Evolutionary conservation across 1,140 invertebrate genomes (phyloP), one percentile per base, ranked within the genome.

Genomic region (Cyclargus thomasi): DNA sequence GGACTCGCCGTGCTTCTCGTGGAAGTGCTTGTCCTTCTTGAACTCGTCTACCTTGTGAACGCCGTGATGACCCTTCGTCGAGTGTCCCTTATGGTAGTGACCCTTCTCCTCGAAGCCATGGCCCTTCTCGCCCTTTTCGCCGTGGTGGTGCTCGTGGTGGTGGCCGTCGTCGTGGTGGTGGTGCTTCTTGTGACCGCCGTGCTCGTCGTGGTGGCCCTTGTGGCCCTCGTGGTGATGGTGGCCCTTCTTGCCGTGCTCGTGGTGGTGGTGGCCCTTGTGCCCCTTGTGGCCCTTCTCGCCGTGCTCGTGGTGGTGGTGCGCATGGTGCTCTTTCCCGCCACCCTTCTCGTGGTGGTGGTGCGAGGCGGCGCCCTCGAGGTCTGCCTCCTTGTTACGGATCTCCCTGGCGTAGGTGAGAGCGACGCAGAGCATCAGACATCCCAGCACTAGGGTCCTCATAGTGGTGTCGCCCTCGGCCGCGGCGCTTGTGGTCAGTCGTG

Each of bases 41-140:
- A 93, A 95, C 76, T 96, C 95, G 76, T 96, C 95, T 82, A 85
- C 39, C 76, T 95, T 95, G 78, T 95, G 94, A 23, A 94, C 93
- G 72, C 94, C 95, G 76, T 95, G 94, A 70, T 95, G 94, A 68
- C 95, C 95, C 11, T 95, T 95, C 22, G 93, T 94, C 2, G 94
- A 94, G 80, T 96, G 95, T 0, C 95, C 95, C 67, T 96, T 95
- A 72, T 95, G 95, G 79, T 95, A 93, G 55, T 93, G 70, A 88
- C 92, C 90, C 36, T 92, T 89, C 77, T 93, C 92, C 80, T 93
- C 91, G 62, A 91, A 92, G 68, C 91, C 90, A 70, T 92, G 91
- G 39, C 93, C 93, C 65, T 95, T 93, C 75, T 93, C 93, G 47
- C 92, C 92, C 72, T 95, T 93, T 67, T 93, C 92, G 64, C 93